These are phyloP conservation scores for Eupithecia dodoneata DNA, from an alignment of 2,888 invertebrate species.

Conservation along the genomic window DNA sequence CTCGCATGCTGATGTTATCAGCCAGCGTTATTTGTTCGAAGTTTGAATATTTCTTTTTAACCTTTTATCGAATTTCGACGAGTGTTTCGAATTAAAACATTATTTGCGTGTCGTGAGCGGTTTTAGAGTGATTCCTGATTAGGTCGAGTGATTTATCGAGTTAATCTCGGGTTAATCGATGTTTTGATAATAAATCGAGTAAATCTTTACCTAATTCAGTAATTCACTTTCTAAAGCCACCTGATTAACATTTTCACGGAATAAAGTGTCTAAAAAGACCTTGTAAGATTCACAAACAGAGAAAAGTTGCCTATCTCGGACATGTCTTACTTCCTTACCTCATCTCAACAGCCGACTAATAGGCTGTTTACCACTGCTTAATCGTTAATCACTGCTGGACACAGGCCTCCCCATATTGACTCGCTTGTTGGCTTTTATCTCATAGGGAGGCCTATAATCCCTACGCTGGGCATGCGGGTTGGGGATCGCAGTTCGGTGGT, in stretches of 20 bases:
- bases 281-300: no score
- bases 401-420: no score
- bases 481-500: no score
- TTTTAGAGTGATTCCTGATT: conserved; percentile 72
- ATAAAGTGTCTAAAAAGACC: not conserved
- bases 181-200: conserved; percentile 14
- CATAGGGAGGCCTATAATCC: no score
- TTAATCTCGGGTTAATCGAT: conserved; percentile 29
- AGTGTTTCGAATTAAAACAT: conserved; percentile 78
- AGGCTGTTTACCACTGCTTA: no score
- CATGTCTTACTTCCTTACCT: no score
- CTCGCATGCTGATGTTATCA: conserved; percentile 68
- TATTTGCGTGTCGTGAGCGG: conserved; percentile 71
- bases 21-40: conserved; percentile 71
- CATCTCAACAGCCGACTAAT: no score
- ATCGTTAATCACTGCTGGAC: no score
- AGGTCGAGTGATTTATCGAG: conserved; percentile 47
- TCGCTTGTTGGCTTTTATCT: no score
- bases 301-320: no score
- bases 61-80: conserved; percentile 71
- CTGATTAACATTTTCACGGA: not conserved
- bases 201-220: not conserved
- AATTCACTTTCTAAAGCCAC: conserved; percentile 3
- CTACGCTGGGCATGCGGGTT: no score
- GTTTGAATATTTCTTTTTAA: conserved; percentile 74